Evolutionary conservation across 2,113 vertebrate genomes (phyloP), one percentile per base, ranked within the genome.

Genomic region (Cromileptes altivelis): DNA sequence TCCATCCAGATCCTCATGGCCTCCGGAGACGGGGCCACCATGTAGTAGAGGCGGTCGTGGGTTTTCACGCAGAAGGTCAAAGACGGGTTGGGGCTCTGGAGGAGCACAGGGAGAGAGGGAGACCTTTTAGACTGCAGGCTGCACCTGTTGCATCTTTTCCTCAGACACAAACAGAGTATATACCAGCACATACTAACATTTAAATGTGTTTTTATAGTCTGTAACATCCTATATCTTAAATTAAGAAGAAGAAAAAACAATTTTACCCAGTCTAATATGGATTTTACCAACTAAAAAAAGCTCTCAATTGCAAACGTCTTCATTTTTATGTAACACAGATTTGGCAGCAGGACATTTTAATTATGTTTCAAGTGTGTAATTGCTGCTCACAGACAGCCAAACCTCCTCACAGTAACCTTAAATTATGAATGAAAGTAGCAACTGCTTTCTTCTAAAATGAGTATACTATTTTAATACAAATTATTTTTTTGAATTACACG

Each of bases 21-120:
- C 92, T 99, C 98, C 0, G 98, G 96, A 0, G 98, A 97, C 0
- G 97, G 98, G 0, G 98, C 98, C 92, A 99, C 98, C 97, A 99
- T 96, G 94, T 96, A 99, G 94, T 99, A 99, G 4, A 99, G 95
- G n/a, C 98, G 97, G 94, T 99, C 97, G 0, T 98, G 98, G 21
- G 98, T 99, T 94, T 99, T 99, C 91, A 99, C 98, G 0, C 98
- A 99, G 94, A 99, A 99, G 27, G 98, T 99, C 74, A 99, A 95
- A 8, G 96, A 96, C 0, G 97, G 96, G 90, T 97, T 98, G 0
- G 98, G 98, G 86, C 98, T 99, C 98, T 99, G 93, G 75, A 71
- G 83, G 50, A 69, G 67, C 15, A 62, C 18, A 58, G 6, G 47
- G 40, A 82, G 72, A 76, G 56, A 49, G 27, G 75, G 14, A 3